Percentiles rank a stretch among this genome's conserved stretches.
Evolutionary conservation across 2,113 vertebrate species (phyloP).

Genomic region (Corythaixoides concolor): DNA sequence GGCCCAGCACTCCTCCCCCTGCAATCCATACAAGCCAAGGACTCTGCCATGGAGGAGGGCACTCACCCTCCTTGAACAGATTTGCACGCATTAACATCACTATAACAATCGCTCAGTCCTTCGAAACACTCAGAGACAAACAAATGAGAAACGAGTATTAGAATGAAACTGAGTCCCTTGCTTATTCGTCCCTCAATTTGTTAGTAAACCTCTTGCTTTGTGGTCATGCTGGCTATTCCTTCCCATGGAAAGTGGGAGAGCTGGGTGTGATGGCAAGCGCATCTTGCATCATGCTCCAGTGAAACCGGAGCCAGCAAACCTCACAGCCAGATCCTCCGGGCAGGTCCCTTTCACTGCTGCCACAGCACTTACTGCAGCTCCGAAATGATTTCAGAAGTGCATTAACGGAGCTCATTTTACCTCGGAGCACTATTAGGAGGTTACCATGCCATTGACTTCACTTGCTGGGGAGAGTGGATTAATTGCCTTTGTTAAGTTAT

Average conservation of each 20-base stretch:
- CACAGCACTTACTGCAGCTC: background rate
- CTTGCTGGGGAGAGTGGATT: slow-evolving; percentile 24
- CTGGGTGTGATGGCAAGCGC: background rate
- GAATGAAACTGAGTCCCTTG: background rate
- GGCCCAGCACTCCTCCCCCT: background rate
- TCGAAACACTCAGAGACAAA: slow-evolving; percentile 32
- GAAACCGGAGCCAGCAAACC: rapidly evolving
- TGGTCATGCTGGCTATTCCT: background rate
- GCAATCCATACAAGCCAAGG: background rate
- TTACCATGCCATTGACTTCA: background rate
- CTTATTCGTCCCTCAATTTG: background rate
- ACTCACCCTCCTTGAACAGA: background rate
- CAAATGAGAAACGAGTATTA: background rate
- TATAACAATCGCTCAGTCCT: background rate
- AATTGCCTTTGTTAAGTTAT: slow-evolving; percentile 53
- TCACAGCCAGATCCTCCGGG: background rate
- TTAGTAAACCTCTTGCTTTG: background rate
- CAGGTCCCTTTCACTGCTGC: background rate
- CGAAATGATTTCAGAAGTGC: background rate
- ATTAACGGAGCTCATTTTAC: background rate
- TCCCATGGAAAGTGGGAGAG: background rate
- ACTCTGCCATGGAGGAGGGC: background rate
- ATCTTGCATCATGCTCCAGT: rapidly evolving
- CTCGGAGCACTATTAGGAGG: background rate
- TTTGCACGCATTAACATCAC: slow-evolving; percentile 25